Base-by-base conservation (phyloP, 2,888 invertebrate species). In the Hydriomena furcata region DNA sequence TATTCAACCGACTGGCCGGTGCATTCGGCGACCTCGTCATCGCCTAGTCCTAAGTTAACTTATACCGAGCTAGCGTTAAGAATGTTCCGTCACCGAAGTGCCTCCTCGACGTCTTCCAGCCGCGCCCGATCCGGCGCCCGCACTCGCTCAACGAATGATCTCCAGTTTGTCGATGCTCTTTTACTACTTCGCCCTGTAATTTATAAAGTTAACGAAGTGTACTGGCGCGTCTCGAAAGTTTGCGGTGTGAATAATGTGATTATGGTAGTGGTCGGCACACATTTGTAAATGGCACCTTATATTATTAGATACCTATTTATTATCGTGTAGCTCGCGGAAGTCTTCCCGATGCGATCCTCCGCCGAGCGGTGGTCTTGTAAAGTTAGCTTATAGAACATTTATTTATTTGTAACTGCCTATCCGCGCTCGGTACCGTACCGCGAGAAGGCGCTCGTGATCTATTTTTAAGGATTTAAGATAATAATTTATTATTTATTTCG, bases 1-100 rank as follows among this genome's bases (percentile, higher is more conserved):
- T 96, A 24, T 96, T 96, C 91, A 89, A 88, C 73, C 87, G 89
- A 59, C 82, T 90, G 57, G 80, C 88, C 43, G 84, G 85, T 52
- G 89, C 88, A 55, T 86, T 90, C 71, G 88, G 88, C 60, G 89
- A 89, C 69, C 89, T 90, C 72, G 76, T 89, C 67, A 87, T 89
- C 76, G 89, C 84, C 81, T 86, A 87, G 87, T 83, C 84, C 78
- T 84, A 84, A 83, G 82, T 72, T 80, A 82, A 82, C 79, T 77
- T 79, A 80, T 79, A 82, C 80, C 82, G 81, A 84, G 79, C 82
- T 86, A 87, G 84, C 79, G 75, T 84, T 52, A 84, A 86, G 84
- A 78, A 84, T 85, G 79, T 82, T 81, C 85, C 80, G 81, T 83
- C 85, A 82, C 86, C 85, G 75, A 72, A 82, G 87, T 86, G 87